A percentile compares a stretch with the other conserved stretches of the same genome.
These are phyloP conservation scores for Mizuhopecten yessoensis DNA, from an alignment of 1,140 invertebrate genomes.

Conservation along the genomic window DNA sequence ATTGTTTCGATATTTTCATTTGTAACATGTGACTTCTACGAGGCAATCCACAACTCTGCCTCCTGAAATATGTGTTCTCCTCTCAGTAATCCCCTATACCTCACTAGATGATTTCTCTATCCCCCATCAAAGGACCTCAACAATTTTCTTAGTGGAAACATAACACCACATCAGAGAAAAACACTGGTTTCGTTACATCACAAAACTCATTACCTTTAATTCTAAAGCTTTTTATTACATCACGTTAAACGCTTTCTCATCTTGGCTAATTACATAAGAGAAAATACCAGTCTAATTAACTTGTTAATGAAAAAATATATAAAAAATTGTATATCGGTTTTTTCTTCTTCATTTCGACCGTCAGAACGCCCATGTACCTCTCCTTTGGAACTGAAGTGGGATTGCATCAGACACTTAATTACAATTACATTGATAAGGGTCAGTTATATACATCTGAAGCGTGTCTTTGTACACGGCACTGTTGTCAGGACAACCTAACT, in stretches of 20 bases:
- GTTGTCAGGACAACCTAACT: neutral
- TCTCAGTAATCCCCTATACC: neutral
- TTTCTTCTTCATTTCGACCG: conserved; percentile 12
- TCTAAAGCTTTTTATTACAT: conserved; percentile 23
- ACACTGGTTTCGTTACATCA: neutral
- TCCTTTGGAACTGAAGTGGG: neutral
- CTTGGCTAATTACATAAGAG: conserved; percentile 26
- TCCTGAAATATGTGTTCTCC: neutral
- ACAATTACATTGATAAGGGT: neutral
- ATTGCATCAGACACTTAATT: neutral
- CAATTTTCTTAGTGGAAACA: neutral
- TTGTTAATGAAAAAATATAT: conserved; percentile 12
- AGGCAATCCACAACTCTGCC: neutral
- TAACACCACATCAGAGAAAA: neutral
- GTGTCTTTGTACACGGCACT: neutral
- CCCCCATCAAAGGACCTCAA: neutral
- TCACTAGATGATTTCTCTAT: neutral
- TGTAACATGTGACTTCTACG: neutral
- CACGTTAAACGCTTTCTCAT: conserved; percentile 26
- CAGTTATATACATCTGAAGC: neutral
- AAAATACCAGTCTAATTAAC: conserved; percentile 27
- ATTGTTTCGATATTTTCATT: no score
- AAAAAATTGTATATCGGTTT: neutral
- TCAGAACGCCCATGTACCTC: neutral
- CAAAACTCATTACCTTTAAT: conserved; percentile 22